Percentiles rank a stretch among this genome's conserved stretches.
Conservation (phyloP, 2,797 vertebrate species). For the Ctenopoma kingsleyae region DNA sequence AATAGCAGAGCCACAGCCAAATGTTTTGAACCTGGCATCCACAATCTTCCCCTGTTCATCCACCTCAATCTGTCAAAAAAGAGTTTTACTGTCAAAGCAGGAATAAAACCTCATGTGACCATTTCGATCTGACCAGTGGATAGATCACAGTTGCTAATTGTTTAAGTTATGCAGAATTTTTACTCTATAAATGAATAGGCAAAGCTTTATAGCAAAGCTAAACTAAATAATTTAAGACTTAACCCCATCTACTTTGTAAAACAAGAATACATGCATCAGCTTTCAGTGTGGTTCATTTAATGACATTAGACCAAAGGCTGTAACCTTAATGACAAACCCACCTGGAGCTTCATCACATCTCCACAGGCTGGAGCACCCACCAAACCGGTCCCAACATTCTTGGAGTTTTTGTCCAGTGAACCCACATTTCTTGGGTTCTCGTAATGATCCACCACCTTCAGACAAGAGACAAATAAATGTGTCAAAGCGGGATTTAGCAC, state of each 20-base stretch:
- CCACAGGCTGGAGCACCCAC: slow-evolving; percentile 97
- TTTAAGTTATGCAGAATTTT: not conserved
- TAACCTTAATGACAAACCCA: slow-evolving; percentile 57
- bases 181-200: not conserved
- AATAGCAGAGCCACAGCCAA: slow-evolving; percentile 97
- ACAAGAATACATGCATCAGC: not conserved
- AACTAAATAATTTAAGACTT: not conserved
- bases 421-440: slow-evolving; percentile 98
- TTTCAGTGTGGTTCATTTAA: not conserved
- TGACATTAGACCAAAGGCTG: not conserved
- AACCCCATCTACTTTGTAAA: not conserved
- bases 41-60: slow-evolving; percentile 92
- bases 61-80: slow-evolving; percentile 89
- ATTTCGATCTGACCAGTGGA: not conserved
- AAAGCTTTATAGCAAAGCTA: not conserved
- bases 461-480: not conserved
- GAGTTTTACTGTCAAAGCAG: not conserved
- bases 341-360: slow-evolving; percentile 98
- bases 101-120: not conserved
- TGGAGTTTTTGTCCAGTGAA: slow-evolving; percentile 90
- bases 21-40: slow-evolving; percentile 95
- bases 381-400: slow-evolving; percentile 96
- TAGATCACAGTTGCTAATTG: not conserved
- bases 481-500: not conserved
- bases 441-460: slow-evolving; percentile 96